These are phyloP conservation scores for Apostichopus californicus DNA, from an alignment of 35 echinoderm and acorn worm species.

Conservation along the genomic window DNA sequence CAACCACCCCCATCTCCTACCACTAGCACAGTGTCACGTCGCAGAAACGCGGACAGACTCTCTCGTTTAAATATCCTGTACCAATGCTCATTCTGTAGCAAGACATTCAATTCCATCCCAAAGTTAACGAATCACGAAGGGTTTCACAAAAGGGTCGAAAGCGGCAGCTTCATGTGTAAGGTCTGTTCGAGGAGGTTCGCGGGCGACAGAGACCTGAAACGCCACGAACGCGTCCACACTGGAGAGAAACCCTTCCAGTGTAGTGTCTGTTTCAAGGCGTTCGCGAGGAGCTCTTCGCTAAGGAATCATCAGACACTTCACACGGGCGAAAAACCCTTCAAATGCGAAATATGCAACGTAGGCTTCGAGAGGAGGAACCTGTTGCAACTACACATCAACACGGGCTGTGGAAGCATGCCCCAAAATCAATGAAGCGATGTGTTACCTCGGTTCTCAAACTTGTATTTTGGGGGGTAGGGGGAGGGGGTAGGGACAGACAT, in stretches of 20 bases:
- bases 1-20: neutral
- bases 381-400: too few relatives aligned
- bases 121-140: neutral
- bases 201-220: neutral
- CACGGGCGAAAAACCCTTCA: neutral
- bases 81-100: constrained; percentile 3
- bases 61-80: neutral
- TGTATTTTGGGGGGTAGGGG: too few relatives aligned
- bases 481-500: too few relatives aligned
- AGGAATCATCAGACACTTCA: constrained; percentile 1
- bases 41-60: neutral
- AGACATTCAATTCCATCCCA: neutral
- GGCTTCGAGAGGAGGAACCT: too few relatives aligned
- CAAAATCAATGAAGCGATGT: too few relatives aligned
- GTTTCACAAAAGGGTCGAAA: neutral
- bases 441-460: too few relatives aligned
- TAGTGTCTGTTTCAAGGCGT: constrained; percentile 6
- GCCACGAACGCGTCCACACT: constrained; percentile 20
- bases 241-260: constrained; percentile 53
- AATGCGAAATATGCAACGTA: too few relatives aligned
- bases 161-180: constrained; percentile 9
- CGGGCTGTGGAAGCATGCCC: too few relatives aligned
- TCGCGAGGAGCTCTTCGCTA: neutral
- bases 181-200: neutral
- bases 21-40: neutral